Conservation (phyloP, 2,797 vertebrate genomes). For the Falco columbarius region DNA sequence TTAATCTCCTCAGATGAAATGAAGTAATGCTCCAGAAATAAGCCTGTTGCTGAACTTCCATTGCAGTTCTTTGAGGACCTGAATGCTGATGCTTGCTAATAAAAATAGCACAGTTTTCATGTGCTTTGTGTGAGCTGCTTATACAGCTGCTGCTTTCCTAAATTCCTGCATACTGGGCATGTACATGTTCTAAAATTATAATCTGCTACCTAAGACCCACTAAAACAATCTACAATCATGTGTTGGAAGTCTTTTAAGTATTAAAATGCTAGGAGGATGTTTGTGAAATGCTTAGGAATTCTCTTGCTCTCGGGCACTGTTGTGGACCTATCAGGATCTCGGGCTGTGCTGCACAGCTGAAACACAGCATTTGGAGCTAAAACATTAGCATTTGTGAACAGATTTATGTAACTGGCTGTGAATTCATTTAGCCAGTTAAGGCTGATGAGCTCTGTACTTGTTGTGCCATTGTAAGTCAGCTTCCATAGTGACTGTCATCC, state of each 20-base stretch:
- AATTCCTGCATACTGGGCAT: constrained; percentile 22
- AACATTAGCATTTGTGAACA: neutral
- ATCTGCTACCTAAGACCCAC: constrained; percentile 10
- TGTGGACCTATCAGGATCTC: neutral
- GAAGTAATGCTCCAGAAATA: constrained; percentile 51
- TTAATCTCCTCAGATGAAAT: constrained; percentile 27
- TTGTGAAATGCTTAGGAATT: neutral
- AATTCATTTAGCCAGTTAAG: neutral
- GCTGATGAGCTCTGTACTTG: neutral
- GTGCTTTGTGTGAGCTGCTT: constrained; percentile 64
- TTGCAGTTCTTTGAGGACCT: constrained; percentile 49
- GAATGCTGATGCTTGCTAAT: constrained; percentile 59
- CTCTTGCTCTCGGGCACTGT: rapidly evolving
- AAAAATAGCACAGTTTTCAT: constrained; percentile 55
- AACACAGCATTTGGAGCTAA: neutral
- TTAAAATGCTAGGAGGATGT: neutral
- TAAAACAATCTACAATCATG: neutral
- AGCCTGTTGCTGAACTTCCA: constrained; percentile 50
- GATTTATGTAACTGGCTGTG: neutral
- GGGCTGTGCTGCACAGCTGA: neutral
- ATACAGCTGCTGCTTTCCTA: constrained; percentile 58
- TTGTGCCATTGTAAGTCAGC: neutral
- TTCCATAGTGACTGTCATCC: neutral
- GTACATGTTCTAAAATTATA: constrained; percentile 9
- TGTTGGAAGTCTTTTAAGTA: neutral